Evolutionary conservation across 2,888 invertebrate species (phyloP).

Genomic region (Acrobasis consociella): DNA sequence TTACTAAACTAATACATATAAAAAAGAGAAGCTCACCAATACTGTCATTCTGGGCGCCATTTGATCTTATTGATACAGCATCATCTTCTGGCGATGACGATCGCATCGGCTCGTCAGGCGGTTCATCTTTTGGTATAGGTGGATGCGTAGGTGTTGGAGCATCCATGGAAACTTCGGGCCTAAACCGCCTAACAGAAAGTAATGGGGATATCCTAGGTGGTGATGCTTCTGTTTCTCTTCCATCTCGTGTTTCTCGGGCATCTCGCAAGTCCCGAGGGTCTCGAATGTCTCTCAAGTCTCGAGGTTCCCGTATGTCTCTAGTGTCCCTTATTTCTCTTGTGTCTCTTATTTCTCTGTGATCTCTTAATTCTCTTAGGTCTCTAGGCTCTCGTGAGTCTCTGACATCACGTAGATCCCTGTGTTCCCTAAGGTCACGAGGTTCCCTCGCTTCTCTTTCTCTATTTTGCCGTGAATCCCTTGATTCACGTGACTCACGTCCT

Average conservation of each 20-base stretch:
- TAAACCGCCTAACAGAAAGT: constrained; percentile 75
- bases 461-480: constrained; percentile 51
- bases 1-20: too few relatives aligned
- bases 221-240: constrained; percentile 70
- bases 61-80: constrained; percentile 79
- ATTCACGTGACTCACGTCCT: constrained; percentile 64
- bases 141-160: constrained; percentile 71
- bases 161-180: constrained; percentile 64
- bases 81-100: constrained; percentile 84
- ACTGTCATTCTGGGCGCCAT: constrained; percentile 79
- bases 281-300: constrained; percentile 57
- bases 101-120: constrained; percentile 78
- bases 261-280: constrained; percentile 54
- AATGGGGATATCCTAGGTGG: constrained; percentile 76
- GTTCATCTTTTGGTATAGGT: constrained; percentile 79
- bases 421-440: constrained; percentile 50
- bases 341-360: constrained; percentile 49
- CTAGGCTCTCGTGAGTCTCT: constrained; percentile 56
- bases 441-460: constrained; percentile 65
- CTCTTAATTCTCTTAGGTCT: constrained; percentile 60
- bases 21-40: constrained; percentile 69
- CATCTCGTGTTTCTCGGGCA: constrained; percentile 58
- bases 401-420: constrained; percentile 49
- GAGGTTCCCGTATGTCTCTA: constrained; percentile 57
- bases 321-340: constrained; percentile 52